Evolutionary conservation across 2,888 invertebrate genomes (phyloP), one percentile per base, ranked within the genome.

Genomic region (Apodemia duryi): DNA sequence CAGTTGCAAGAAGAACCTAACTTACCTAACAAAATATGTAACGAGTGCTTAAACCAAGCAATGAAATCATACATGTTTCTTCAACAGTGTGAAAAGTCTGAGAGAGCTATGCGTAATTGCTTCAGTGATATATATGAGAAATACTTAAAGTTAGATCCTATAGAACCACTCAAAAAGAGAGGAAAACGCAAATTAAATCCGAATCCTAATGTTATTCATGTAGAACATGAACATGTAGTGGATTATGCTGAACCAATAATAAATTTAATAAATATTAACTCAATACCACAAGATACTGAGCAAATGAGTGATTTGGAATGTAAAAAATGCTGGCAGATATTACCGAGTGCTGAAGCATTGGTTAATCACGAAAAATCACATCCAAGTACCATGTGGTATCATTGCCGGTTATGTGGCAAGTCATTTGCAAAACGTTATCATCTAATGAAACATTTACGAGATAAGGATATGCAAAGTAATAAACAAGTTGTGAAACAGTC

Each of bases 111-210:
- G 51, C 73, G 75, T 0, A 88, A 91, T 72, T 91, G 84, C 65
- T 84, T 91, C 7, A 82, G 85, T 57, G 89, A 91, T 62, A 81
- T 91, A 46, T 76, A 82, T n/a, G 82, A 83, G 0, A 90, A 90
- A 69, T 67, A 85, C n/a, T 75, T 78, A 3, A 90, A 87, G 65
- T 72, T 91, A 1, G 91, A 91, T 66, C 83, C 90, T 0, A 11
- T 90, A 28, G 85, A 85, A 54, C 72, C 72, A 7, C 72, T 77
- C 0, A 86, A 82, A 57, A 87, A 79, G 71, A 70, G 89, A 28
- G 91, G 91, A 0, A 77, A 88, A 67, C 82, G 82, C 29, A 91
- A 91, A 76, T 61, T 75, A 3, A 72, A 85, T 29, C 82, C 84
- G 0, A 91, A 91, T 68, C 71, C 77, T 32, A 86, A 91, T 64